Conservation (phyloP, 2,113 vertebrate genomes). For the Ictalurus furcatus region DNA sequence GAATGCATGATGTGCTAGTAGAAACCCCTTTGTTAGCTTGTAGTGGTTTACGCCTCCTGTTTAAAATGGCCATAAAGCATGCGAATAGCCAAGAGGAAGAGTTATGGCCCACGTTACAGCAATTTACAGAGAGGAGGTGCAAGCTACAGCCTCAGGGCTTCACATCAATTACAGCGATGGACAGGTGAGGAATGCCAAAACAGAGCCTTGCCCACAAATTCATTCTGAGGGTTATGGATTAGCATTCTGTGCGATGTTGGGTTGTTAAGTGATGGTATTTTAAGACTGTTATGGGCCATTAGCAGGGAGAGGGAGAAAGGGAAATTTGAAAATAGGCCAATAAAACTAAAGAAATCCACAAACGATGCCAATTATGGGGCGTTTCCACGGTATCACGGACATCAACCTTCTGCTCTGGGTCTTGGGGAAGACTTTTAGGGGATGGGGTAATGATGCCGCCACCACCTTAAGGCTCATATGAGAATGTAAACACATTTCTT, state of each 20-base stretch:
- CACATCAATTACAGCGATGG: slow-evolving; percentile 42
- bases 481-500: neutral
- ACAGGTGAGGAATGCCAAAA: slow-evolving; percentile 33
- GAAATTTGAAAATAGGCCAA: neutral
- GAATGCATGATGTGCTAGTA: slow-evolving; percentile 14
- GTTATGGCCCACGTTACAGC: slow-evolving; percentile 6
- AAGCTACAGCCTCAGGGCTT: slow-evolving; percentile 22
- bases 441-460: neutral
- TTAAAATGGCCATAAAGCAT: slow-evolving; percentile 30
- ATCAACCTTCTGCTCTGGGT: neutral
- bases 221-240: slow-evolving; percentile 32
- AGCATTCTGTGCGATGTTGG: slow-evolving; percentile 15
- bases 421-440: neutral
- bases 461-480: neutral
- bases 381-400: neutral
- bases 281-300: slow-evolving; percentile 28
- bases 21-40: slow-evolving; percentile 22
- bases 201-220: slow-evolving; percentile 14
- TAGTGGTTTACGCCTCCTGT: slow-evolving; percentile 23
- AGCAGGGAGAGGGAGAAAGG: neutral
- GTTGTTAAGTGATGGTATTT: slow-evolving; percentile 40
- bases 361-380: neutral
- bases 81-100: slow-evolving; percentile 21
- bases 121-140: slow-evolving; percentile 25
- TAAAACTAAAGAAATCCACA: neutral